Percentiles rank a stretch among this genome's conserved stretches.
Evolutionary conservation across 2,888 invertebrate species (phyloP).

Genomic region (Minunthozetes semirufus): DNA sequence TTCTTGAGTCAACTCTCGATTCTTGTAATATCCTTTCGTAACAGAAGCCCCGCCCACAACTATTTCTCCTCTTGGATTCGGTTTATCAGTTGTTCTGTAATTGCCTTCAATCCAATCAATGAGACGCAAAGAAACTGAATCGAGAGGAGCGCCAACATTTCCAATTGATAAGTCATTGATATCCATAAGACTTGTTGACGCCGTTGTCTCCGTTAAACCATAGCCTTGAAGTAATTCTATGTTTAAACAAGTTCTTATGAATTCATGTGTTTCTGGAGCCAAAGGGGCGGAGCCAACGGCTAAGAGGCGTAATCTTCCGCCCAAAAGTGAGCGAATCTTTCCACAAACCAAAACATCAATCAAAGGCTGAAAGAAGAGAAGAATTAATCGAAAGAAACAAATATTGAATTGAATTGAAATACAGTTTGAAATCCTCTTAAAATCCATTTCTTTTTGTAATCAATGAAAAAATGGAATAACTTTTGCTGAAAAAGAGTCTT

Average conservation of each 20-base stretch:
- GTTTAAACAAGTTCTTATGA: constrained; percentile 84
- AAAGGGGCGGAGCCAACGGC: constrained; percentile 92
- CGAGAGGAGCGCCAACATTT: constrained; percentile 78
- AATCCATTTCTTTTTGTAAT: constrained; percentile 82
- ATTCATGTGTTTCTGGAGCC: constrained; percentile 88
- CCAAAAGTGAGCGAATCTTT: constrained; percentile 65
- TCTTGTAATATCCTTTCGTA: constrained; percentile 86
- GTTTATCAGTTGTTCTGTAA: constrained; percentile 78
- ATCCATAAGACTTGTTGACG: constrained; percentile 61
- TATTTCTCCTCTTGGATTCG: constrained; percentile 76
- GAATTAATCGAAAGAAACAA: no score
- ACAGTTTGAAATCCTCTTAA: constrained; percentile 55
- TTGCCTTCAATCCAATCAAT: constrained; percentile 91
- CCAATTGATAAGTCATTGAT: constrained; percentile 64
- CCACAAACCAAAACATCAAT: constrained; percentile 57
- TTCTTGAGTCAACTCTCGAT: constrained; percentile 60
- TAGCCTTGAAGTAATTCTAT: constrained; percentile 78
- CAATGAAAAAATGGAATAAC: constrained; percentile 86
- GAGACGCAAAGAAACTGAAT: constrained; percentile 73
- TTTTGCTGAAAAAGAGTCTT: constrained; percentile 69
- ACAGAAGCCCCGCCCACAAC: constrained; percentile 83
- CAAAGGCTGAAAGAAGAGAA: no score
- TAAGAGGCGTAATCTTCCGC: constrained; percentile 79
- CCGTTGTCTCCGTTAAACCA: constrained; percentile 93
- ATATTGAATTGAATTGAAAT: no score